Base-by-base conservation (phyloP, 2,113 vertebrate species). In the Rhinichthys klamathensis region DNA sequence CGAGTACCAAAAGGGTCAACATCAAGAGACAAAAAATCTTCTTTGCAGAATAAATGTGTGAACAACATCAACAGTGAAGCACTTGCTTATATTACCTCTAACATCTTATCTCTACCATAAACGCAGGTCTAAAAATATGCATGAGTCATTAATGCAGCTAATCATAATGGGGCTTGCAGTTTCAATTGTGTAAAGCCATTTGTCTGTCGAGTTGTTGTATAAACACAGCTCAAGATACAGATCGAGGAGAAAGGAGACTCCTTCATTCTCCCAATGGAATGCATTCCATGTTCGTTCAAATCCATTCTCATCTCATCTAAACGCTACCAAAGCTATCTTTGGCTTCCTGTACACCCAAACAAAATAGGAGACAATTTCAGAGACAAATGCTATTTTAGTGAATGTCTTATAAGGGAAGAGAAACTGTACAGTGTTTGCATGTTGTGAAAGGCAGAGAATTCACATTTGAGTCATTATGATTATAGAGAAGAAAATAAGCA, bases 211-310 rank as follows among this genome's bases (percentile, higher is more conserved):
- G 13, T 13, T 32, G 6, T 51, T 35, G 30, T 61, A 84, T 67
- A 63, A 84, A 75, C 77, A 70, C 8, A 13, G 21, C 27, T 30
- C 72, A 41, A 87, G 51, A 69, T 44, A 69, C 58, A 35, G 51
- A 46, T 21, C n/a, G 23, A 63, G 56, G 23, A 73, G 54, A 25
- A 80, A 46, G 76, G 69, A 84, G 83, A 87, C 30, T 38, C 35
- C 56, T 76, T 58, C 56, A 46, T 80, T 67, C 16, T 82, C 81
- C 84, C 69, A n/a, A 44, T 73, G 83, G 83, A 85, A 84, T 27
- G 63, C 83, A 85, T 84, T 88, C 80, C 78, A 85, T 63, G 80
- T 76, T 76, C 60, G n/a, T 56, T 44, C 87, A 67, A 86, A 85
- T 84, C 56, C 81, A 84, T 80, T 80, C 67, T 84, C 74, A 79